Conservation (phyloP, 2,888 invertebrate species). For the Merodon equestris region DNA sequence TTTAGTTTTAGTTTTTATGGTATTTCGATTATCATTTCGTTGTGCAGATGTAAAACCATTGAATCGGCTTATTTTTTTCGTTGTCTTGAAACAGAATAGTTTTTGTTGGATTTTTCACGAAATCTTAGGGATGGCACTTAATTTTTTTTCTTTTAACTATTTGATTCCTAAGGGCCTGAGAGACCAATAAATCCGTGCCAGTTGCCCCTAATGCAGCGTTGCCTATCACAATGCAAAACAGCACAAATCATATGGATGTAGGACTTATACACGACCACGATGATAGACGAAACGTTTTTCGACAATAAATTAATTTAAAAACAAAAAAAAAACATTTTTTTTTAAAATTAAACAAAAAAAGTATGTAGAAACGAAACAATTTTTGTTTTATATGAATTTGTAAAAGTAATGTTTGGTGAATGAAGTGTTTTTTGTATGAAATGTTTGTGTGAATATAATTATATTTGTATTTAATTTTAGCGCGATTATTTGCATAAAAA, state of each 20-base stretch:
- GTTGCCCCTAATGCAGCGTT: too few species aligned
- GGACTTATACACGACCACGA: too few species aligned
- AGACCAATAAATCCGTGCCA: too few species aligned
- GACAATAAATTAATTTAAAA: too few species aligned
- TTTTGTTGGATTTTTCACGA: neutral
- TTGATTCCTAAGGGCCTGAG: too few species aligned
- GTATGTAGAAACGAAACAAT: slow-evolving; percentile 39
- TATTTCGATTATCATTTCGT: neutral
- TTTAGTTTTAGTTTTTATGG: neutral
- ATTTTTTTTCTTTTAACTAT: too few species aligned
- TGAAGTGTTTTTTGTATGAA: slow-evolving; percentile 61
- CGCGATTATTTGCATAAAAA: slow-evolving; percentile 43
- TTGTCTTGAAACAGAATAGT: slow-evolving; percentile 27
- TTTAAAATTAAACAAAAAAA: slow-evolving; percentile 37
- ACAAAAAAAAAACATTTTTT: slow-evolving; percentile 13
- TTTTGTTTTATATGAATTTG: slow-evolving; percentile 25
- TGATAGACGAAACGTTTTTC: too few species aligned
- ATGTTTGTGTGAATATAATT: slow-evolving; percentile 50
- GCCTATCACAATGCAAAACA: too few species aligned
- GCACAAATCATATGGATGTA: too few species aligned
- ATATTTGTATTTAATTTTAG: slow-evolving; percentile 24
- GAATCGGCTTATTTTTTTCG: neutral
- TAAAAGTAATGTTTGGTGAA: slow-evolving; percentile 46
- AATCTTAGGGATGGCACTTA: too few species aligned
- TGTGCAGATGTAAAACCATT: too few species aligned